Base-by-base conservation (phyloP, 1,140 invertebrate species). In the Archegozetes longisetosus region DNA sequence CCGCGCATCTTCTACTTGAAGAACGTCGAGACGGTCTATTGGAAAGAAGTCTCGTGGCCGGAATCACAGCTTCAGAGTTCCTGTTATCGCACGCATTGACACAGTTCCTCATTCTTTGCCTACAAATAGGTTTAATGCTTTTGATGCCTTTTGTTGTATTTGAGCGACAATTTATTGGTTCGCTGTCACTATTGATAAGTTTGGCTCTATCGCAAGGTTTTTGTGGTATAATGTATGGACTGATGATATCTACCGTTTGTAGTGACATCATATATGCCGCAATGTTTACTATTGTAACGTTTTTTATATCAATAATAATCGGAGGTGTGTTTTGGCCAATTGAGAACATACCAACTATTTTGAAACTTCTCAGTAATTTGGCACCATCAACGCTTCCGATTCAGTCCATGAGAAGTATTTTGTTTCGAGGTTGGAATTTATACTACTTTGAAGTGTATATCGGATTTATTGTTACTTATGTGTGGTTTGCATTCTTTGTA, bases 41-140 rank as follows among this genome's bases (percentile, higher is more conserved):
- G 64, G 88, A 93, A 70, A 75, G 89, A 58, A 87, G 85, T 49
- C 86, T 88, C 81, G 87, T 92, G 0, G 85, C 85, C 40, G 89
- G 90, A 51, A 88, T 95, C 0, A 82, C 83, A 1, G 84, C 88
- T 0, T 81, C 83, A 1, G 90, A 96, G 77, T 85, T 94, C 64
- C 79, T 95, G 49, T 82, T 91, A 66, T 89, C 88, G 9, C 89
- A 94, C 69, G 84, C 95, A 13, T 79, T 89, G 3, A 92, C 89
- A 0, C 90, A 95, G 75, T 89, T 95, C 68, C 80, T 91, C 17
- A 86, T 94, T 12, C 90, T 95, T 85, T 82, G 86, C 55, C 86
- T 89, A 0, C 53, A 28, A 40, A 28, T 47, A 0, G 49, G 28
- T 6, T 40, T 2, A 17, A 27, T 61, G 27, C 28, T 20, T 26